A percentile compares a stretch with the other conserved stretches of the same genome.
Conservation (phyloP, 1,140 invertebrate species). For the Aphelenchoides fujianensis region DNA sequence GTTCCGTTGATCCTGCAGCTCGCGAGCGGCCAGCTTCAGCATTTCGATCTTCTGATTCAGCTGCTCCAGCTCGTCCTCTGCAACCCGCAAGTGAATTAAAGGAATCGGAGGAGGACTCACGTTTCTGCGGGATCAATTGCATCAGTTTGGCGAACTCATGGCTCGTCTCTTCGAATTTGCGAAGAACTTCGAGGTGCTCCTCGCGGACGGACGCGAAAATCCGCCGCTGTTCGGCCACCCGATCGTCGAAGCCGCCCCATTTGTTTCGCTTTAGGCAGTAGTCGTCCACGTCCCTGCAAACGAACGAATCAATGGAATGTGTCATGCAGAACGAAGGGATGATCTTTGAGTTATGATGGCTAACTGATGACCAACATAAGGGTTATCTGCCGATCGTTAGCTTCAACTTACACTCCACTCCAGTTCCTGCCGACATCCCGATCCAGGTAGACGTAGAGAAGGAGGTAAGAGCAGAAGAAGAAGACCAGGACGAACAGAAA, state of each 20-base stretch:
- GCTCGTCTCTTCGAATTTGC: slow-evolving; percentile 25
- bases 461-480: too few relatives aligned
- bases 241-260: slow-evolving; percentile 19
- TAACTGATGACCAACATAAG: too few relatives aligned
- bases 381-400: too few relatives aligned
- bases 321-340: too few relatives aligned
- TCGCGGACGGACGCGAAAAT: slow-evolving; percentile 15
- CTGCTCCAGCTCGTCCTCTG: slow-evolving; percentile 41
- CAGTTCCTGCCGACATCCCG: too few relatives aligned
- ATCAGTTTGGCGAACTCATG: slow-evolving; percentile 27
- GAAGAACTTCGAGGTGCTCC: slow-evolving; percentile 35
- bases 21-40: slow-evolving; percentile 28
- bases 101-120: slow-evolving; percentile 15
- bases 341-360: too few relatives aligned
- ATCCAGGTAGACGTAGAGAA: too few relatives aligned
- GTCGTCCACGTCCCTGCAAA: slow-evolving; percentile 18
- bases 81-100: slow-evolving; percentile 16
- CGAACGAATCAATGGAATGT: too few relatives aligned
- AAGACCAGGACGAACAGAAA: too few relatives aligned
- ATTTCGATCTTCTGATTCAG: slow-evolving; percentile 40
- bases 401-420: too few relatives aligned
- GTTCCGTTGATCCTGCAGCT: slow-evolving; percentile 50
- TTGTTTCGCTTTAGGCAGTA: slow-evolving; percentile 25
- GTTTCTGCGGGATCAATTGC: slow-evolving; percentile 31
- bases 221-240: slow-evolving; percentile 19